Conservation (phyloP, 2,888 invertebrate species). For the Parnassius orleans region DNA sequence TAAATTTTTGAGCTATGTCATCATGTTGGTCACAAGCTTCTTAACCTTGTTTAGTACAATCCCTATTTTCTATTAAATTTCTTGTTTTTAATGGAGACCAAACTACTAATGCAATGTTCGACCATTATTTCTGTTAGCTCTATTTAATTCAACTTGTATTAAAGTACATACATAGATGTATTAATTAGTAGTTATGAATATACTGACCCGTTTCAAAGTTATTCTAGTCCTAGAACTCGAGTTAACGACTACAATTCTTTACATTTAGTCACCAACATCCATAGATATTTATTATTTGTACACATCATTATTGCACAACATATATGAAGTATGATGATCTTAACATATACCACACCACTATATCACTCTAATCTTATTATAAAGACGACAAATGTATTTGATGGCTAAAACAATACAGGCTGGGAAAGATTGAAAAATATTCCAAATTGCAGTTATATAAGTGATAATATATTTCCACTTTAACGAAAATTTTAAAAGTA, state of each 20-base stretch:
- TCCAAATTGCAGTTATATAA: too few relatives aligned
- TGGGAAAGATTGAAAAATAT: too few relatives aligned
- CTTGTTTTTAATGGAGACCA: neutral
- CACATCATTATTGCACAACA: constrained; percentile 70
- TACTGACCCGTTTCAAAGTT: constrained; percentile 24
- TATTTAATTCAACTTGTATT: constrained; percentile 20
- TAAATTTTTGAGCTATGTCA: too few relatives aligned
- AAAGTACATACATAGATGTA: constrained; percentile 16
- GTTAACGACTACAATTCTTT: constrained; percentile 49
- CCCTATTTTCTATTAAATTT: too few relatives aligned
- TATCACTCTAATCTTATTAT: too few relatives aligned
- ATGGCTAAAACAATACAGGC: too few relatives aligned
- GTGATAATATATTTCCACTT: too few relatives aligned
- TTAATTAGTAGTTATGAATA: constrained; percentile 19
- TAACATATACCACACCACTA: too few relatives aligned
- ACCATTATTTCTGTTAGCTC: constrained; percentile 3
- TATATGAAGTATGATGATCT: constrained; percentile 32
- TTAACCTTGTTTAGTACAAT: neutral
- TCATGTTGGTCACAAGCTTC: too few relatives aligned
- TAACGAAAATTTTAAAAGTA: too few relatives aligned
- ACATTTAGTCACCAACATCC: constrained; percentile 46
- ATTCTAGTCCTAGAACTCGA: constrained; percentile 34
- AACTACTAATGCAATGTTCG: neutral
- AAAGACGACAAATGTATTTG: too few relatives aligned
- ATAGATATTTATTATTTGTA: constrained; percentile 62